Evolutionary conservation across 2,888 invertebrate species (phyloP).

Genomic region (Polymixis lichenea): DNA sequence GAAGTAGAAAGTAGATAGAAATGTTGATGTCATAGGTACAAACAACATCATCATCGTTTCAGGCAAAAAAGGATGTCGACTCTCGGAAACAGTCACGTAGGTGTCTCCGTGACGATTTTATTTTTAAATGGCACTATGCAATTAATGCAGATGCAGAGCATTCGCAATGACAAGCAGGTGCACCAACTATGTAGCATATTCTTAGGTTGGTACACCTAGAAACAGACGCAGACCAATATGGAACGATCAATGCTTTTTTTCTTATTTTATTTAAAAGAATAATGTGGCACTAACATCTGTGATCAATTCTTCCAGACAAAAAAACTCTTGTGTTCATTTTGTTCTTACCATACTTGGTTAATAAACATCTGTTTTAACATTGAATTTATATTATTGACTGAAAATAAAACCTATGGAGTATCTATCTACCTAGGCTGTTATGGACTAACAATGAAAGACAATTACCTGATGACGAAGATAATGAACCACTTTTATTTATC

Average conservation of each 20-base stretch:
- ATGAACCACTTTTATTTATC: neutral
- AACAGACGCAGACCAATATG: neutral
- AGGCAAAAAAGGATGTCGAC: neutral
- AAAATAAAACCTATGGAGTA: neutral
- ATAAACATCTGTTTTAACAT: neutral
- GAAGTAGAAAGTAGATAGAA: neutral
- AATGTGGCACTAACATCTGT: constrained; percentile 22
- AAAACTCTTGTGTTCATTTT: constrained; percentile 1
- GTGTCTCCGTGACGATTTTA: neutral
- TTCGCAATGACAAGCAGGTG: constrained; percentile 31
- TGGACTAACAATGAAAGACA: neutral
- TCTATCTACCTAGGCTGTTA: accelerated
- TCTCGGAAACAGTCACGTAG: too few species aligned
- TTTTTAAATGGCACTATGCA: neutral
- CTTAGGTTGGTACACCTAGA: constrained; percentile 45
- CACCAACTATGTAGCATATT: constrained; percentile 16
- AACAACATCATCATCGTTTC: neutral
- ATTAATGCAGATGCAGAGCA: neutral
- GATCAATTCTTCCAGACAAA: constrained; percentile 1
- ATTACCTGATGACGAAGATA: neutral
- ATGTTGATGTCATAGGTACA: neutral
- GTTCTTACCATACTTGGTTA: neutral
- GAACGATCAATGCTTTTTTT: constrained; percentile 5
- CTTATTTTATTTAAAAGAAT: constrained; percentile 21
- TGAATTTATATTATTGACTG: neutral